These are phyloP conservation scores for Urocyon cinereoargenteus DNA, from an alignment of 2,797 vertebrate species.

Conservation along the genomic window DNA sequence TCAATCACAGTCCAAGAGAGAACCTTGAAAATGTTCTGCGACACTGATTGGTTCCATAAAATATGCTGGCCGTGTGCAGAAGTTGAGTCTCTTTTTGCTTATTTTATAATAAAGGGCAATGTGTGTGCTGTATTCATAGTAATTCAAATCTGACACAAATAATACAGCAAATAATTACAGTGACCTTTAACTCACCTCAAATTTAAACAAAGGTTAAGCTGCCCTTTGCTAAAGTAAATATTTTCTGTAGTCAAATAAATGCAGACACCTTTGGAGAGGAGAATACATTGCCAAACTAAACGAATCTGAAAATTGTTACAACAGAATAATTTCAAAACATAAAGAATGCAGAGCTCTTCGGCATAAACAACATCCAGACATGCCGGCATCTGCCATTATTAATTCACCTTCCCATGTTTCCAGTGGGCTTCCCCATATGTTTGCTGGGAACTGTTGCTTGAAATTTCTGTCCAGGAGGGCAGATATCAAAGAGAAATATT, in stretches of 20 bases:
- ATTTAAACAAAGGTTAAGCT: constrained; percentile 91
- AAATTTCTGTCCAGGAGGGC: constrained; percentile 89
- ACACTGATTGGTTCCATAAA: constrained; percentile 84
- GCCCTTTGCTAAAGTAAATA: constrained; percentile 90
- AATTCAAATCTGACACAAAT: constrained; percentile 90
- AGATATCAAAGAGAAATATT: constrained; percentile 91
- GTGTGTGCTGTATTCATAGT: constrained; percentile 85
- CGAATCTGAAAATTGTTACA: constrained; percentile 85
- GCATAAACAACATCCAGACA: constrained; percentile 90
- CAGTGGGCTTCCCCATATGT: constrained; percentile 91
- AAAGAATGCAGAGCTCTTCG: constrained; percentile 82
- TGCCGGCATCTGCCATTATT: constrained; percentile 90
- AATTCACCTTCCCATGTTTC: constrained; percentile 94
- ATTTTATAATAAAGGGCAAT: constrained; percentile 89
- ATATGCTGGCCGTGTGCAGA: constrained; percentile 84
- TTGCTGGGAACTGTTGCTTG: constrained; percentile 91
- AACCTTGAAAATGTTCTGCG: constrained; percentile 84
- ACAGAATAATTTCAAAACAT: constrained; percentile 85
- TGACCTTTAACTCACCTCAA: constrained; percentile 89
- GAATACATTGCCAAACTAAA: constrained; percentile 86
- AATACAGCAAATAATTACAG: constrained; percentile 89
- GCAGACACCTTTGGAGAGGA: constrained; percentile 88
- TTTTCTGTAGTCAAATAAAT: constrained; percentile 88
- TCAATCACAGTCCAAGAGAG: constrained; percentile 82
- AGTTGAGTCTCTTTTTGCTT: constrained; percentile 82